phyloP scores from a whole-genome alignment of 2,888 invertebrate genomes.

The Sepiola atlantica region DNA sequence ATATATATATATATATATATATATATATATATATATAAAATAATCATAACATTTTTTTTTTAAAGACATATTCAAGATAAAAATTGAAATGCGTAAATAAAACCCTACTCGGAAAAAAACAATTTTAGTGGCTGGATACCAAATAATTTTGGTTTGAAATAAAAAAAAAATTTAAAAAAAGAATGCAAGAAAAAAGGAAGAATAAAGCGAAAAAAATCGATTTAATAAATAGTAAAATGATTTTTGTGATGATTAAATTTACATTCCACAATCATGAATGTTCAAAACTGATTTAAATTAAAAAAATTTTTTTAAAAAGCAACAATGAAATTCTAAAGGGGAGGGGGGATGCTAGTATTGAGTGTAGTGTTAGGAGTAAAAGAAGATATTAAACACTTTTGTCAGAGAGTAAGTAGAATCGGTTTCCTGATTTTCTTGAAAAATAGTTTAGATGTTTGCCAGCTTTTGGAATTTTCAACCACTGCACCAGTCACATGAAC shows the following conservation, averaged over 20 bases:
- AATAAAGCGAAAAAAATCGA: neutral
- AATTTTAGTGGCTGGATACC: neutral
- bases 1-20: too few species aligned
- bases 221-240: constrained; percentile 19
- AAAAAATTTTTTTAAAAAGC: neutral
- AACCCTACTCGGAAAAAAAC: neutral
- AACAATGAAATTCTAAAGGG: too few species aligned
- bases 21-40: too few species aligned
- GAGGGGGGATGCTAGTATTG: neutral
- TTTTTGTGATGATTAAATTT: constrained; percentile 11
- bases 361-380: neutral
- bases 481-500: neutral
- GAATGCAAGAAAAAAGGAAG: neutral
- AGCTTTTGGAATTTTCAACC: neutral
- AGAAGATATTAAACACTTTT: neutral
- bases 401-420: neutral
- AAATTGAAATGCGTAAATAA: neutral
- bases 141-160: neutral
- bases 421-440: neutral
- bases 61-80: neutral
- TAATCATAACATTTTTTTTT: too few species aligned
- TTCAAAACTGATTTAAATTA: neutral
- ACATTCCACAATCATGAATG: neutral
- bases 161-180: too few species aligned
- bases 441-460: neutral